Evolutionary conservation across 2,888 invertebrate species (phyloP).

Genomic region (Ametastegia equiseti): DNA sequence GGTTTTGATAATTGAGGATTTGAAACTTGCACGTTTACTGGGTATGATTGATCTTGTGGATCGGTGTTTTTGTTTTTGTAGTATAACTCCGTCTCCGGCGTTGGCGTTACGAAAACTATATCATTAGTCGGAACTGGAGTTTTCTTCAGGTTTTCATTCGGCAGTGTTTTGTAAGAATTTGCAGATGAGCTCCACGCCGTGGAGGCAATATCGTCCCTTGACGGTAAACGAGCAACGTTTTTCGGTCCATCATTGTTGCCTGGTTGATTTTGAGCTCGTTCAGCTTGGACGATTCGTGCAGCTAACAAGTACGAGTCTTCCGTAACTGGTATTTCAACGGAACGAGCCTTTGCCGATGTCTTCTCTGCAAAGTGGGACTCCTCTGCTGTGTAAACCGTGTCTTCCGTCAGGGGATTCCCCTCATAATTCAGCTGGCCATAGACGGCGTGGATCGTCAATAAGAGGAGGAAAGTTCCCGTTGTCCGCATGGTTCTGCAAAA

Average conservation of each 20-base stretch:
- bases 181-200: background rate
- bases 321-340: constrained; percentile 21
- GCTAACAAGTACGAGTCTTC: constrained; percentile 49
- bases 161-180: constrained; percentile 24
- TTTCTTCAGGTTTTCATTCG: background rate
- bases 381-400: constrained; percentile 69
- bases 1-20: constrained; percentile 34
- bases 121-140: background rate
- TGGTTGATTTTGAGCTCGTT: constrained; percentile 57
- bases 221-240: background rate
- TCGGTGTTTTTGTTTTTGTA: constrained; percentile 6
- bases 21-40: background rate
- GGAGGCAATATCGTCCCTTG: background rate
- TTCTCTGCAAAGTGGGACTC: constrained; percentile 64
- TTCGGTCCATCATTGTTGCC: constrained; percentile 49
- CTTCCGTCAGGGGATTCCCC: constrained; percentile 71
- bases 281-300: constrained; percentile 31
- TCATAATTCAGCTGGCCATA: constrained; percentile 65
- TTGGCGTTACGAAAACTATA: background rate
- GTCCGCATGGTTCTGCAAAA: constrained; percentile 31
- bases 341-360: constrained; percentile 52
- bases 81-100: background rate
- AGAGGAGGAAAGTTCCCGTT: background rate
- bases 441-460: constrained; percentile 12
- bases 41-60: background rate